These are phyloP conservation scores for Neosilurus mollespiculum DNA, from an alignment of 2,797 vertebrate species.

Conservation along the genomic window DNA sequence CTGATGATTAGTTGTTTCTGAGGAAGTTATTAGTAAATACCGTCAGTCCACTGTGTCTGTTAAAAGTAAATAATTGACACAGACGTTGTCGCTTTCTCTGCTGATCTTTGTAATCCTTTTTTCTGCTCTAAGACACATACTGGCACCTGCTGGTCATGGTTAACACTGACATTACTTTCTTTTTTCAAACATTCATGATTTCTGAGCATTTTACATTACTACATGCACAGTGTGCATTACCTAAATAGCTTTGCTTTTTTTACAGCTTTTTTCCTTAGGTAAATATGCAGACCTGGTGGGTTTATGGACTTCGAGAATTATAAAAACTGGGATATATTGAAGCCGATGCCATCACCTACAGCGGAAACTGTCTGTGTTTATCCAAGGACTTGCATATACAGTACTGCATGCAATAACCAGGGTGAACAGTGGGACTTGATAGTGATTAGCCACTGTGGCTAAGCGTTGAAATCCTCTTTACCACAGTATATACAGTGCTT, in stretches of 20 bases:
- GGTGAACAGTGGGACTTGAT: too few relatives aligned
- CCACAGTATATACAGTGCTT: too few relatives aligned
- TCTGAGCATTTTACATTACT: neutral
- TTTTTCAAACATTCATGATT: neutral
- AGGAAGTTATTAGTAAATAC: neutral
- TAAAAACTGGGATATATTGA: neutral
- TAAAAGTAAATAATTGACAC: neutral
- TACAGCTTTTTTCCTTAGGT: neutral
- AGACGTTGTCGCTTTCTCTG: slow-evolving; percentile 31
- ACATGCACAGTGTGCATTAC: too few relatives aligned
- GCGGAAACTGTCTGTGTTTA: neutral
- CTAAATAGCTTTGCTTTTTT: too few relatives aligned
- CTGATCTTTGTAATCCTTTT: neutral
- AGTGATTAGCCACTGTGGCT: too few relatives aligned
- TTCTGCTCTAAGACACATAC: slow-evolving; percentile 42
- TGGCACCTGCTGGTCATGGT: slow-evolving; percentile 74
- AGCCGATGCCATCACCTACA: neutral
- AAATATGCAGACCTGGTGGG: neutral
- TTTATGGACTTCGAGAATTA: neutral
- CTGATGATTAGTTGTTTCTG: neutral
- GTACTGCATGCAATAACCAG: too few relatives aligned
- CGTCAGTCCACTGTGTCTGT: neutral
- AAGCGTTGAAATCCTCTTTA: too few relatives aligned
- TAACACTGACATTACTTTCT: neutral
- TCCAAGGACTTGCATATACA: neutral